Conservation (phyloP, 64 coral and sea anemone species). For the Actinia tenebrosa region DNA sequence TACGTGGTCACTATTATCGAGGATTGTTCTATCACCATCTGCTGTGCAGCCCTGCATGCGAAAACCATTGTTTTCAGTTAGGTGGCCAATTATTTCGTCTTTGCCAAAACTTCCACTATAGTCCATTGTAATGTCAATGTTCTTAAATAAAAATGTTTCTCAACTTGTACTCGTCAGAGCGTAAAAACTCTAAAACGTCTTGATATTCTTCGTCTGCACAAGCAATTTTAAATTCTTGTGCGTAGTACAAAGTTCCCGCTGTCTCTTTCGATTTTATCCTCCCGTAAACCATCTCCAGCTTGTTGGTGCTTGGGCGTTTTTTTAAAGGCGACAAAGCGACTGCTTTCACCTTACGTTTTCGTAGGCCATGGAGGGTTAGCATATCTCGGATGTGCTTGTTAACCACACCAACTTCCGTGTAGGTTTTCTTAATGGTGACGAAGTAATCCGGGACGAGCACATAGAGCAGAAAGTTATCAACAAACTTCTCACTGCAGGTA, state of each 20-base stretch:
- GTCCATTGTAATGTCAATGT: neutral
- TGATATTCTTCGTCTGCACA: neutral
- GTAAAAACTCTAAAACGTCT: constrained; percentile 2
- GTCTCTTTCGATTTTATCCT: neutral
- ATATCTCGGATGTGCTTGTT: constrained; percentile 19
- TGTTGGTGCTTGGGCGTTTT: no score
- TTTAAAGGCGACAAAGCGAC: neutral
- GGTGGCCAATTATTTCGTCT: neutral
- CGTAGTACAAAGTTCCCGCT: no score
- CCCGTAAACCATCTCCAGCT: constrained; percentile 5
- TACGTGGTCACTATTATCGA: no score
- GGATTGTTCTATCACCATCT: neutral
- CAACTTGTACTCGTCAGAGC: constrained; percentile 12
- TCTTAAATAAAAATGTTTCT: constrained; percentile 15
- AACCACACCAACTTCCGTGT: constrained; percentile 12
- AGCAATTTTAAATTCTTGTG: no score
- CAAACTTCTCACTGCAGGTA: constrained; percentile 23
- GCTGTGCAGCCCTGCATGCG: neutral
- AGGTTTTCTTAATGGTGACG: neutral
- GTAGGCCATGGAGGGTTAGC: neutral
- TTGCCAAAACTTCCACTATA: constrained; percentile 26
- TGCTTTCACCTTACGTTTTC: constrained; percentile 25
- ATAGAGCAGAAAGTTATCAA: constrained; percentile 30
- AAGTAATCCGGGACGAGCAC: constrained; percentile 4
- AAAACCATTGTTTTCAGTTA: neutral